phyloP scores from a whole-genome alignment of 2,888 invertebrate genomes.

The Nebria brevicollis region DNA sequence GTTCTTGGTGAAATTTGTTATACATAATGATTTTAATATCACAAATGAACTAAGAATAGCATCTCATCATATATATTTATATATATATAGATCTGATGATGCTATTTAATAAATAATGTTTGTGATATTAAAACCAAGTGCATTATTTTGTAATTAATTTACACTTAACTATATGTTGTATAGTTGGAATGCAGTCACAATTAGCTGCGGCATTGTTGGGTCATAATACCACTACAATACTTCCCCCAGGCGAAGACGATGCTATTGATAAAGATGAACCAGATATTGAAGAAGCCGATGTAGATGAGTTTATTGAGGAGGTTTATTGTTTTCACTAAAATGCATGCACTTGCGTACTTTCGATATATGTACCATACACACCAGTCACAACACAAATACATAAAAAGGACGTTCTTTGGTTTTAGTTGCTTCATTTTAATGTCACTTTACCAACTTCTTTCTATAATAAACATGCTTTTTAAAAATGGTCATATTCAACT shows the following conservation, averaged over 20 bases:
- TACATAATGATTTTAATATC: too few relatives aligned
- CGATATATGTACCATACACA: neutral
- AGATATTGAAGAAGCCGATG: constrained; percentile 66
- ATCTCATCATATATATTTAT: too few relatives aligned
- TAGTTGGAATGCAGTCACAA: constrained; percentile 60
- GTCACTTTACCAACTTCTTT: too few relatives aligned
- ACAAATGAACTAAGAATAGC: too few relatives aligned
- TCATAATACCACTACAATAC: constrained; percentile 56
- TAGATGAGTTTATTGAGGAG: constrained; percentile 69
- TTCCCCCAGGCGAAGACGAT: constrained; percentile 56
- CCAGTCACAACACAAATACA: neutral
- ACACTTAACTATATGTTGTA: neutral
- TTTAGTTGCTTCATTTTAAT: too few relatives aligned
- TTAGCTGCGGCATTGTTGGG: constrained; percentile 63
- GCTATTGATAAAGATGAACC: constrained; percentile 62
- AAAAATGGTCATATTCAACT: too few relatives aligned
- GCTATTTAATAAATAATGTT: too few relatives aligned
- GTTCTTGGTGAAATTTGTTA: too few relatives aligned
- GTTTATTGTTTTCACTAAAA: constrained; percentile 55
- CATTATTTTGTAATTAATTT: too few relatives aligned
- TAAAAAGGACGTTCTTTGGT: neutral
- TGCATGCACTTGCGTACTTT: constrained; percentile 32
- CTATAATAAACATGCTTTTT: too few relatives aligned
- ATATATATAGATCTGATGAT: too few relatives aligned
- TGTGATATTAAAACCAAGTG: too few relatives aligned